Evolutionary conservation across 2,113 vertebrate species (phyloP).

Genomic region (Mus spicilegus): DNA sequence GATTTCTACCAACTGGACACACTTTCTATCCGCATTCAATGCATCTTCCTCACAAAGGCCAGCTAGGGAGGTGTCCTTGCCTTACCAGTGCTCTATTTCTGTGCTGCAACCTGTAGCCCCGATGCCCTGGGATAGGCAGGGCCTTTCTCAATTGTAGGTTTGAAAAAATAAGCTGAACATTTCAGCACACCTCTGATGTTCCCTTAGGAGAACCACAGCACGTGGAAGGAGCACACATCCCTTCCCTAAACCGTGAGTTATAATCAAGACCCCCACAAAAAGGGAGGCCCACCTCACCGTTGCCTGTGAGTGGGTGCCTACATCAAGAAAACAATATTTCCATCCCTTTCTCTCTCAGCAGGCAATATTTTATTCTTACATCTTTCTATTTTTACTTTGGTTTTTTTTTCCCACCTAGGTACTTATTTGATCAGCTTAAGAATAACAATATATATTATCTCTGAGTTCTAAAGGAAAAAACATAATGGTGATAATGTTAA

Average conservation of each 20-base stretch:
- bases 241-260: not conserved
- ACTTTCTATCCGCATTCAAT: not conserved
- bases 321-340: not conserved
- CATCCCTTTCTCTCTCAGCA: not conserved
- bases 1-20: not conserved
- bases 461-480: not conserved
- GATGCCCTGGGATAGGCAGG: not conserved
- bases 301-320: not conserved
- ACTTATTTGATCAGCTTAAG: constrained; percentile 15
- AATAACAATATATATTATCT: not conserved
- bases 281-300: not conserved
- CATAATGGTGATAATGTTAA: not conserved
- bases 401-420: constrained; percentile 40
- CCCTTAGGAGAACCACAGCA: not conserved
- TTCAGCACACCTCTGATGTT: not conserved
- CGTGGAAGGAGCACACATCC: not conserved
- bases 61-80: not conserved
- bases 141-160: not conserved
- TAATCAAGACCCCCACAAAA: not conserved
- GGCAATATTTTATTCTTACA: not conserved
- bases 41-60: not conserved
- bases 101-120: rapidly evolving
- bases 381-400: not conserved
- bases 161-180: not conserved
- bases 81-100: not conserved